Evolutionary conservation across 2,888 invertebrate species (phyloP).

Genomic region (Epistrophe grossulariae): DNA sequence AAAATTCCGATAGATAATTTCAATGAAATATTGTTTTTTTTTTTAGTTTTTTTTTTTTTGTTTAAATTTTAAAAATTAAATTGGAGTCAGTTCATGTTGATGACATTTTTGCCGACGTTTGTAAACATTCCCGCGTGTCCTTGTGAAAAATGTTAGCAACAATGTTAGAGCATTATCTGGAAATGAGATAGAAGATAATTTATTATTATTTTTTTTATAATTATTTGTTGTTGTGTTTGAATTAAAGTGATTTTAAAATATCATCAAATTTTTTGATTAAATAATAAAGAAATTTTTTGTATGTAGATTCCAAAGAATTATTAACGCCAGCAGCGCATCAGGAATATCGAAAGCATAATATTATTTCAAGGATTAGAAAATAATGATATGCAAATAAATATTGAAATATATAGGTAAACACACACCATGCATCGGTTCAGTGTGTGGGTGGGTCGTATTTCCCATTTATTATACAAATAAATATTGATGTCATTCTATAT

Average conservation of each 20-base stretch:
- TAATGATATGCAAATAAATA: not conserved
- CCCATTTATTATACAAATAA: not conserved
- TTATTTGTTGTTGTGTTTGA: not conserved
- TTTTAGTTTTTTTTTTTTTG: slow-evolving; percentile 1
- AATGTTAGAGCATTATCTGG: slow-evolving; percentile 64
- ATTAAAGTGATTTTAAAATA: not conserved
- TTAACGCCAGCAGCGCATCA: not conserved
- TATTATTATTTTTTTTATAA: not conserved
- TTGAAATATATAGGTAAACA: not conserved
- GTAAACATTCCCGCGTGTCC: slow-evolving; percentile 28
- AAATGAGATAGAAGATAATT: slow-evolving; percentile 23
- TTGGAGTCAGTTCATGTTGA: slow-evolving; percentile 71
- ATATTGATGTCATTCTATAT: not conserved
- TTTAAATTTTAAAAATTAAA: not conserved
- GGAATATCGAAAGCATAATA: not conserved
- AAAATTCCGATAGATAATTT: slow-evolving; percentile 16
- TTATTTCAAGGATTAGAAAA: not conserved
- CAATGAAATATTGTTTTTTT: slow-evolving; percentile 27
- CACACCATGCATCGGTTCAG: no score
- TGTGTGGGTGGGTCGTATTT: not conserved
- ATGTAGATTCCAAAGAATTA: not conserved
- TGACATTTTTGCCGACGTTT: slow-evolving; percentile 25
- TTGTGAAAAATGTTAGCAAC: slow-evolving; percentile 17
- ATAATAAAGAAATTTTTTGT: not conserved
- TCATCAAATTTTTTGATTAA: not conserved